Conservation (phyloP, 1,140 invertebrate species). For the Phymorhynchus buccinoides region DNA sequence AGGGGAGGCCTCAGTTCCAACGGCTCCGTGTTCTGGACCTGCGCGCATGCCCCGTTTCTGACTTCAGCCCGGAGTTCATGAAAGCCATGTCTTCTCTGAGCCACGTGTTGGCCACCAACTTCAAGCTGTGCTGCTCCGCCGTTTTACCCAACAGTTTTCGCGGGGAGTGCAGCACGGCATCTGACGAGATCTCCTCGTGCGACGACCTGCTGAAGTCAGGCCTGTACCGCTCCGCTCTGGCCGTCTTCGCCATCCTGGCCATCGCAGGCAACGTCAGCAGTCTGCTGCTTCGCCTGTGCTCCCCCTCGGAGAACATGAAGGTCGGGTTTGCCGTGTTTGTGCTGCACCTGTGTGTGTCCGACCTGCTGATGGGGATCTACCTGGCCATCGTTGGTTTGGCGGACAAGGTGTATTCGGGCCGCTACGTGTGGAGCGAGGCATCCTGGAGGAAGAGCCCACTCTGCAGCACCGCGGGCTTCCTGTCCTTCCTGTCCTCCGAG, state of each 20-base stretch:
- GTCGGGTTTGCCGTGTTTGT: background rate
- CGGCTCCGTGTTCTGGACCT: background rate
- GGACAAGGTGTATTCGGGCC: background rate
- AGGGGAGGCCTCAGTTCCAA: background rate
- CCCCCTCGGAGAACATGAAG: no score
- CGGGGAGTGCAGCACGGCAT: constrained; percentile 45
- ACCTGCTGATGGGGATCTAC: background rate
- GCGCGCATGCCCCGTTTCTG: background rate
- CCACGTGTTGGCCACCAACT: constrained; percentile 46
- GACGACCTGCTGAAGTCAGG: constrained; percentile 50
- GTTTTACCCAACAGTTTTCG: constrained; percentile 36
- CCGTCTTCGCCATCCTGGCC: background rate
- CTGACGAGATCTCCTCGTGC: constrained; percentile 58
- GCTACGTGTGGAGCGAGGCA: background rate
- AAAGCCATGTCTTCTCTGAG: constrained; percentile 7
- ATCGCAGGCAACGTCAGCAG: background rate
- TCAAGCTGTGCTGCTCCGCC: constrained; percentile 54
- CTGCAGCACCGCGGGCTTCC: background rate
- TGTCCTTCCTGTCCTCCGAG: background rate
- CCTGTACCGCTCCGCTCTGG: constrained; percentile 35
- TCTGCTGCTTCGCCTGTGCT: background rate
- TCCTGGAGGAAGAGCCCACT: background rate
- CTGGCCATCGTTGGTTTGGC: background rate
- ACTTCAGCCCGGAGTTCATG: constrained; percentile 33
- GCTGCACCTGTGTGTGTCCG: background rate